Base-by-base conservation (phyloP, 2,888 invertebrate genomes). In the Coelinius sp. region DNA sequence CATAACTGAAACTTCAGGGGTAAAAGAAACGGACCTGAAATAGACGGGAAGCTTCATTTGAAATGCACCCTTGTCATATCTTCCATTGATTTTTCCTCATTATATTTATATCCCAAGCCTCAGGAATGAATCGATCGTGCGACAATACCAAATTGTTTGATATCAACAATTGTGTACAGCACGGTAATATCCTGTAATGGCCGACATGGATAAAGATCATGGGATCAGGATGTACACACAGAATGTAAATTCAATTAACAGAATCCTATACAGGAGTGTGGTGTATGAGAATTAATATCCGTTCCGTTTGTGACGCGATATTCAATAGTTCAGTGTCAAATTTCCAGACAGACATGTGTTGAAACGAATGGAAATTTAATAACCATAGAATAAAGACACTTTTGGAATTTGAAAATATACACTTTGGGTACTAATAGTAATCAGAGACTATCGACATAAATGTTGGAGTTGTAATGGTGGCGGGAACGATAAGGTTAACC, bases 231-330 rank as follows among this genome's bases (percentile, higher is more conserved):
- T 56, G 2, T 41, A 31, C 35, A 17, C 17, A 64, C 17, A 52
- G 69, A 78, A 76, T 77, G 78, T 77, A 79, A 83, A 83, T 83
- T 82, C 79, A 79, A 83, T 83, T 80, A 83, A 80, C 79, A 20
- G 80, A 77, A 81, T 24, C 10, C n/a, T 20, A 24, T n/a, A 79
- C 78, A 80, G 76, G 81, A 78, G 80, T 77, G 79, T 73, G n/a
- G n/a, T 76, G 77, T 75, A 75, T 80, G 79, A 78, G 80, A 82
- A 83, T 84, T 82, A 84, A 82, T 84, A 84, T 84, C 82, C 84
- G 82, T 82, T 83, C 77, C 75, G 83, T 81, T 83, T 80, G 82
- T 80, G 81, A 77, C 76, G 73, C 73, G 78, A 79, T 79, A 81
- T 79, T 77, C 81, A 80, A 81, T 83, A 78, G 70, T 72, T 63